phyloP scores from a whole-genome alignment of 2,888 invertebrate genomes.

The Ennomos quercinarius region DNA sequence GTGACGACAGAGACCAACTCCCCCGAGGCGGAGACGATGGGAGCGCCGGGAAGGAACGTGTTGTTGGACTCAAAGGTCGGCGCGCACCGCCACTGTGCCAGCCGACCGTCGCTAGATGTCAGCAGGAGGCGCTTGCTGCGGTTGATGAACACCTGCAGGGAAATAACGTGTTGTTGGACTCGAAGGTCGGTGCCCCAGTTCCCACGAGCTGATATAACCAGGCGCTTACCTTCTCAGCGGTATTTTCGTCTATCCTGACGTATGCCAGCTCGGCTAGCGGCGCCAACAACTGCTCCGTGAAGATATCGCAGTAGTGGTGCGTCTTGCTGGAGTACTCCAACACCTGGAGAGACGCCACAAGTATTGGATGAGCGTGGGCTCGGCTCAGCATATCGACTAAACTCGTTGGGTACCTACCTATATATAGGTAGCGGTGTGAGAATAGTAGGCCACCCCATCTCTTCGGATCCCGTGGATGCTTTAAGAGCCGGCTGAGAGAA shows the following conservation, averaged over 20 bases:
- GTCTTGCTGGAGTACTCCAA: slow-evolving; percentile 52
- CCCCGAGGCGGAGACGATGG: slow-evolving; percentile 64
- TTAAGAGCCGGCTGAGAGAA: too few species aligned
- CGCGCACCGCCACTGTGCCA: slow-evolving; percentile 77
- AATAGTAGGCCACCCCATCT: too few species aligned
- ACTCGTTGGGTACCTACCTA: too few species aligned
- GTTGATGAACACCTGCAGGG: slow-evolving; percentile 74
- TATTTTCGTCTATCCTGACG: slow-evolving; percentile 69
- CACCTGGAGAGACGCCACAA: slow-evolving; percentile 48
- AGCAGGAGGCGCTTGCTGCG: slow-evolving; percentile 71
- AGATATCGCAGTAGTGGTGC: slow-evolving; percentile 77
- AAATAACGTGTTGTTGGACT: too few species aligned
- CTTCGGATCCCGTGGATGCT: too few species aligned
- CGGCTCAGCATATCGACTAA: too few species aligned
- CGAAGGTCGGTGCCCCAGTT: too few species aligned
- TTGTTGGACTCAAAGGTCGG: slow-evolving; percentile 77
- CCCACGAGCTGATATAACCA: too few species aligned
- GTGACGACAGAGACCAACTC: slow-evolving; percentile 71
- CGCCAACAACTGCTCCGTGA: slow-evolving; percentile 67
- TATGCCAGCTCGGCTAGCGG: slow-evolving; percentile 73
- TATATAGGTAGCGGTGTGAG: too few species aligned
- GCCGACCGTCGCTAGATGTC: slow-evolving; percentile 64
- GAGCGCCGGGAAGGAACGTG: slow-evolving; percentile 67
- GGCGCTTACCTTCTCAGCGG: slow-evolving; percentile 75
- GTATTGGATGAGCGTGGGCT: too few species aligned